A percentile compares a stretch with the other conserved stretches of the same genome.
Evolutionary conservation across 2,888 invertebrate genomes (phyloP).

Genomic region (Ectemnius lituratus): DNA sequence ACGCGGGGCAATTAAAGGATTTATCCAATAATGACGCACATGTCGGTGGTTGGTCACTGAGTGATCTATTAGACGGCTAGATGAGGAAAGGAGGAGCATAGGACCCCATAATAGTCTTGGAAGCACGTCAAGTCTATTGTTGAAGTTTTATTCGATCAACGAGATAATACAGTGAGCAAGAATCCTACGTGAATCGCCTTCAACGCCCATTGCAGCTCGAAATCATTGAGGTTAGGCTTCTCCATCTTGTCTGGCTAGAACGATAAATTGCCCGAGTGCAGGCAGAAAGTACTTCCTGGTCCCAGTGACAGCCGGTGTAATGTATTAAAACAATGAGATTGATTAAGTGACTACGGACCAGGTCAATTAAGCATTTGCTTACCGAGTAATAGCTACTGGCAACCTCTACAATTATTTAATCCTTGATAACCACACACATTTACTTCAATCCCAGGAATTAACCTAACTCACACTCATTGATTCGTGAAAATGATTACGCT

Average conservation of each 20-base stretch:
- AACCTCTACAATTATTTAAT: too few species aligned
- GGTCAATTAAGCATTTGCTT: too few species aligned
- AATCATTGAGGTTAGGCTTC: too few species aligned
- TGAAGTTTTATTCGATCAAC: slow-evolving; percentile 41
- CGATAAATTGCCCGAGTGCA: slow-evolving; percentile 47
- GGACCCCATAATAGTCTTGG: slow-evolving; percentile 7
- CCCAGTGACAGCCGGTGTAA: background rate
- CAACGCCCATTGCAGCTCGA: too few species aligned
- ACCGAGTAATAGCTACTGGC: too few species aligned
- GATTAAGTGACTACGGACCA: background rate
- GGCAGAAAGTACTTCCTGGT: too few species aligned
- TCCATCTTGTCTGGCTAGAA: slow-evolving; percentile 3
- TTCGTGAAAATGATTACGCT: too few species aligned
- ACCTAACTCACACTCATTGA: too few species aligned
- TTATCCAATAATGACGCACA: slow-evolving; percentile 7
- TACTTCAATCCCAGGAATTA: too few species aligned
- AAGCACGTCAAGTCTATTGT: slow-evolving; percentile 12
- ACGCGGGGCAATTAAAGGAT: slow-evolving; percentile 24
- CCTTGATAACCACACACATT: too few species aligned
- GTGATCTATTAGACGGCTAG: slow-evolving; percentile 21
- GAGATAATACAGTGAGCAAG: slow-evolving; percentile 58
- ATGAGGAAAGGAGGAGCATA: slow-evolving; percentile 18
- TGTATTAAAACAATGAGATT: background rate
- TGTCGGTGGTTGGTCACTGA: slow-evolving; percentile 5
- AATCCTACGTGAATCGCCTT: slow-evolving; percentile 57